These are phyloP conservation scores for Echinometra lucunter DNA, from an alignment of 53 echinoderm and acorn worm species.

Conservation along the genomic window DNA sequence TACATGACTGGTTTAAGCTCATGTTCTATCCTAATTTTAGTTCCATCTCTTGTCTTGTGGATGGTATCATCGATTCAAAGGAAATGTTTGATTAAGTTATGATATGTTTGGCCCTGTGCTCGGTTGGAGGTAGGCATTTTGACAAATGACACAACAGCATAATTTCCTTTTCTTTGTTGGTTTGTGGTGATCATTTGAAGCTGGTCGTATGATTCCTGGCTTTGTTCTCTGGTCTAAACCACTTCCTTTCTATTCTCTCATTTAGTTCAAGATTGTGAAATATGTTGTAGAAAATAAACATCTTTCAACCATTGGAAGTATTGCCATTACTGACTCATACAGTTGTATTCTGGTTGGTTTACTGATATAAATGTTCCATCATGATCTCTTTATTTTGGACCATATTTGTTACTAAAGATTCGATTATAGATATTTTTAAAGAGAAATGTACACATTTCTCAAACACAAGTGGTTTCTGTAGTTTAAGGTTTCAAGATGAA, in stretches of 20 bases:
- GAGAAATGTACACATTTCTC: too few species aligned
- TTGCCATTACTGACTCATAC: too few species aligned
- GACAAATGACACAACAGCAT: conserved; percentile 53
- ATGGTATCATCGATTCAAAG: neutral
- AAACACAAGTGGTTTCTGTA: too few species aligned
- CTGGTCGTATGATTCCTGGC: conserved; percentile 47
- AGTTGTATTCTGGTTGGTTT: too few species aligned
- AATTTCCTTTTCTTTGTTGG: conserved; percentile 40
- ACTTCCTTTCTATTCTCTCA: conserved; percentile 39
- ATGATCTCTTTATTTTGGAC: too few species aligned
- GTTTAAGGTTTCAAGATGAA: too few species aligned
- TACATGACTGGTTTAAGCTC: neutral
- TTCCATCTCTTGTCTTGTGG: neutral
- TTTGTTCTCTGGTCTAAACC: conserved; percentile 47
- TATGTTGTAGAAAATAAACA: too few species aligned
- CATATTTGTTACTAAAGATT: too few species aligned
- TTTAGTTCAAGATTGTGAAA: neutral
- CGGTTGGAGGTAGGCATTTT: conserved; percentile 50
- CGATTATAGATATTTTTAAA: too few species aligned
- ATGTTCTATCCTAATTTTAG: neutral
- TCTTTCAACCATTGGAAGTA: too few species aligned
- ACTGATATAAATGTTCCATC: too few species aligned
- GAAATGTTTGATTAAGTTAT: conserved; percentile 32
- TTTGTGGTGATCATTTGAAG: neutral
- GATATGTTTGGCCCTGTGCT: conserved; percentile 37